Conservation (phyloP, 2,797 vertebrate genomes). For the Champsocephalus esox region DNA sequence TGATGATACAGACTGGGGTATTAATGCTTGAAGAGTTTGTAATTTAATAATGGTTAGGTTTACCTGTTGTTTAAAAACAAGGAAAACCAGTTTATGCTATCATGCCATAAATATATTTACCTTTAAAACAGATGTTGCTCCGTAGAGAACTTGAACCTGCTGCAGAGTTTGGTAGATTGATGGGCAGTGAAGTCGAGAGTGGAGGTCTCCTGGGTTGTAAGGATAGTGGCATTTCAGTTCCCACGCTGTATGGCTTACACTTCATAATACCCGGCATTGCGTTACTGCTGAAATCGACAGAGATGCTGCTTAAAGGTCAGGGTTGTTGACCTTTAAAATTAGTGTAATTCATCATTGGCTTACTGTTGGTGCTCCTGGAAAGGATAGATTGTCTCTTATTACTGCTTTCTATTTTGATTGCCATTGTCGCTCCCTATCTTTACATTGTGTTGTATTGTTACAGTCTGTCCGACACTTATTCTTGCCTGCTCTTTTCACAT, state of each 20-base stretch:
- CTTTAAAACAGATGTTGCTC: not conserved
- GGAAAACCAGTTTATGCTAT: not conserved
- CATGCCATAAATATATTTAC: not conserved
- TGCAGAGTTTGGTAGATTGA: not conserved
- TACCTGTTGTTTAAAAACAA: not conserved
- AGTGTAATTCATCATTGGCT: not conserved
- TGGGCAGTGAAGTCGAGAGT: fast-evolving
- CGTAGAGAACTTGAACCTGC: not conserved
- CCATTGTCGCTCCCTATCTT: not conserved
- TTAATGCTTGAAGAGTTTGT: not conserved
- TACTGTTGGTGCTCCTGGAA: slow-evolving; percentile 17
- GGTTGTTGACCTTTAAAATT: slow-evolving; percentile 25
- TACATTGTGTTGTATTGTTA: slow-evolving; percentile 1
- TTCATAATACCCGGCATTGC: not conserved
- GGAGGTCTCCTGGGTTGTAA: not conserved
- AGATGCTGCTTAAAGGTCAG: slow-evolving; percentile 33
- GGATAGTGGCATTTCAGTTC: not conserved
- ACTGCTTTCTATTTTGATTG: slow-evolving; percentile 28
- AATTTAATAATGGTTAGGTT: not conserved
- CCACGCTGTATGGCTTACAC: not conserved
- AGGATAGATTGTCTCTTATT: slow-evolving; percentile 21
- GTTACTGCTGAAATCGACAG: not conserved
- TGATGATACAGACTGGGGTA: not conserved
- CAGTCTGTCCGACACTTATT: not conserved
- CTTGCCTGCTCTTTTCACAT: not conserved